Percentiles rank a stretch among this genome's conserved stretches.
These are phyloP conservation scores for Rhincodon typus DNA, from an alignment of 2,797 vertebrate genomes.

Conservation along the genomic window DNA sequence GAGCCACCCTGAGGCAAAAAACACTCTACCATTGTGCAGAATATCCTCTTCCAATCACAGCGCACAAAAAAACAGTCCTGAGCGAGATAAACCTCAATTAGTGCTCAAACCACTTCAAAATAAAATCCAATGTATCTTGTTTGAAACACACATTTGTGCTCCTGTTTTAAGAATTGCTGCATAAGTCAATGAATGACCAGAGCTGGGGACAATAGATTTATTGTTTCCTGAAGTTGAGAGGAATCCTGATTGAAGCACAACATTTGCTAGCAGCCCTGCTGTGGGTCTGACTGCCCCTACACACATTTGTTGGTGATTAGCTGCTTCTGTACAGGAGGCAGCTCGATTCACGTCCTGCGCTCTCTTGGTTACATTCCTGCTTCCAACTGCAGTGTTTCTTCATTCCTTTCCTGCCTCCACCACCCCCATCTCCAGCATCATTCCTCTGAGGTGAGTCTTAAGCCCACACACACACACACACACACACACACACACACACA, in stretches of 20 bases:
- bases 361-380: not conserved
- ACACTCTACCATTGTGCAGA: not conserved
- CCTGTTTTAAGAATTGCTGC: slow-evolving; percentile 25
- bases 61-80: not conserved
- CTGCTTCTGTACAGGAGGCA: not conserved
- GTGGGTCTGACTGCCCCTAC: slow-evolving; percentile 10
- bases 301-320: slow-evolving; percentile 35
- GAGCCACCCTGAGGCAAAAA: not conserved
- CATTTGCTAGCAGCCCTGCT: slow-evolving; percentile 32
- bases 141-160: slow-evolving; percentile 6
- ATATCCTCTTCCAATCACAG: not conserved
- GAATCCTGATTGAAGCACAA: slow-evolving; percentile 17
- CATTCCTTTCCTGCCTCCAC: not conserved
- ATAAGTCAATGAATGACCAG: not conserved
- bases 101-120: not conserved
- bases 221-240: slow-evolving; percentile 32
- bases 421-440: not conserved
- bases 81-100: not conserved
- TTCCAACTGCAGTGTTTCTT: not conserved
- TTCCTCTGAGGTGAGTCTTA: not conserved
- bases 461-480: not conserved
- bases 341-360: not conserved
- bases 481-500: too few relatives aligned
- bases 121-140: not conserved
- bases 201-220: slow-evolving; percentile 27